Conservation (phyloP, 2,113 vertebrate genomes). For the Platysternon megacephalum region DNA sequence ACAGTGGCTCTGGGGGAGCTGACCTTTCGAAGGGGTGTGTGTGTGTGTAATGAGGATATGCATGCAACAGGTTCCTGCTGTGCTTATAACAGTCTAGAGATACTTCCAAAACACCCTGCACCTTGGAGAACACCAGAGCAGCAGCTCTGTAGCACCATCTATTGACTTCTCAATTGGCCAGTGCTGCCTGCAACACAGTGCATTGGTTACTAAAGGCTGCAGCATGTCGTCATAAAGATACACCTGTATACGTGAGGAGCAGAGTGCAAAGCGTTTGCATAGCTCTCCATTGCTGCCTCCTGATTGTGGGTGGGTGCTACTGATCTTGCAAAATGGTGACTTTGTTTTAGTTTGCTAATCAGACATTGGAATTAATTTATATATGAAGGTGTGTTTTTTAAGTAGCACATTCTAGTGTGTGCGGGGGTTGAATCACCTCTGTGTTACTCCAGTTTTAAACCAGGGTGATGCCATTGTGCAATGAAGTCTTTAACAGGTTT, state of each 20-base stretch:
- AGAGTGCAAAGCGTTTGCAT: not conserved
- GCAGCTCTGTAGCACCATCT: not conserved
- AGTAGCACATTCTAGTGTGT: not conserved
- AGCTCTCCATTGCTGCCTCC: not conserved
- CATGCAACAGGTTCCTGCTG: not conserved
- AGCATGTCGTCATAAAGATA: not conserved
- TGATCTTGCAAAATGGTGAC: not conserved
- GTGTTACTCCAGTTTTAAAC: not conserved
- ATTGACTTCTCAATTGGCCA: not conserved
- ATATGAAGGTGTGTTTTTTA: not conserved
- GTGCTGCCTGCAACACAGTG: not conserved
- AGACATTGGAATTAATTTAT: no score
- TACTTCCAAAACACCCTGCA: not conserved
- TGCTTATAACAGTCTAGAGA: not conserved
- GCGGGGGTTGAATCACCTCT: not conserved
- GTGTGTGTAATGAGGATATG: not conserved
- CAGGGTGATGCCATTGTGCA: not conserved
- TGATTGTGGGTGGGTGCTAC: not conserved
- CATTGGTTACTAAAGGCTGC: not conserved
- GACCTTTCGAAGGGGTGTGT: not conserved
- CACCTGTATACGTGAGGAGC: not conserved
- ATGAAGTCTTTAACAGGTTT: not conserved
- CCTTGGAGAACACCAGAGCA: not conserved
- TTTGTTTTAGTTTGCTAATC: not conserved
- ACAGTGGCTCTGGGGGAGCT: not conserved